Conservation (phyloP, 2,113 vertebrate species). For the Pan troglodytes region DNA sequence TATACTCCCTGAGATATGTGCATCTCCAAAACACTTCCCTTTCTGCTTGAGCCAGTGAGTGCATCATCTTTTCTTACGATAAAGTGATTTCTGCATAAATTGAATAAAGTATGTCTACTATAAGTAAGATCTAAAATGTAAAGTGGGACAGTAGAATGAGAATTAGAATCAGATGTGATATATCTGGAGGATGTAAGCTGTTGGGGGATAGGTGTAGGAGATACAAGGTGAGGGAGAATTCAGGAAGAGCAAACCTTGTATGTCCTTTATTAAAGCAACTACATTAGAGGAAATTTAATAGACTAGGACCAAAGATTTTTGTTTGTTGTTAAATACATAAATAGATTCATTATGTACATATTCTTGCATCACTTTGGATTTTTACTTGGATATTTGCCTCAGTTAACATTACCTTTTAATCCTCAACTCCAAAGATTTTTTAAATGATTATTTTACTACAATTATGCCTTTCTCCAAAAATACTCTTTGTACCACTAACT, state of each 20-base stretch:
- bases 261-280: neutral
- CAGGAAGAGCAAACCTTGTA: neutral
- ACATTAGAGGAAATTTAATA: neutral
- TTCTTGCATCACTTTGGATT: neutral
- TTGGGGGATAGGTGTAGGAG: rapidly evolving
- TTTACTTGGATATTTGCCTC: neutral
- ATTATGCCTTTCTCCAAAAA: neutral
- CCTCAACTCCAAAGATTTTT: neutral
- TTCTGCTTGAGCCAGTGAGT: neutral
- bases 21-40: neutral
- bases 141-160: neutral
- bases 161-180: neutral
- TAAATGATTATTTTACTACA: neutral
- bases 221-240: neutral
- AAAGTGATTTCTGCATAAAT: neutral
- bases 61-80: neutral
- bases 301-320: too few relatives aligned
- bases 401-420: neutral
- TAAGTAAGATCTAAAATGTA: neutral
- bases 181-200: neutral
- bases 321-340: neutral
- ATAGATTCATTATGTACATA: neutral
- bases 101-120: neutral
- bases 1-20: neutral
- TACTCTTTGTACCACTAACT: neutral